These are phyloP conservation scores for Anastatus disparis DNA, from an alignment of 1,140 invertebrate genomes.

Conservation along the genomic window DNA sequence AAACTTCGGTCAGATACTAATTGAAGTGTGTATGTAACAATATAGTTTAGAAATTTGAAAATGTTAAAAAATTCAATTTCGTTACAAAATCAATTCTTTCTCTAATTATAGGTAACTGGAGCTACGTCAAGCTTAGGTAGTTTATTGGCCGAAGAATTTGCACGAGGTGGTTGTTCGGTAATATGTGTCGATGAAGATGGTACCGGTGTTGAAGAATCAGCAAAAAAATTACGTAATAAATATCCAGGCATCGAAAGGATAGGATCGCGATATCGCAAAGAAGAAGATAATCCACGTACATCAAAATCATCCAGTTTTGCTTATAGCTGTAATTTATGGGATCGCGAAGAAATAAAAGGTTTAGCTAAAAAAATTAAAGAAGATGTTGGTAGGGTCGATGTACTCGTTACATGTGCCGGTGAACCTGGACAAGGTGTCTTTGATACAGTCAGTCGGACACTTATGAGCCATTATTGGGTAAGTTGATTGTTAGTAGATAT, in stretches of 20 bases:
- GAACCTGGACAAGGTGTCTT: constrained; percentile 50
- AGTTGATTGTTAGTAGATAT: constrained; percentile 47
- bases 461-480: constrained; percentile 65
- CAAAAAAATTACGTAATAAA: constrained; percentile 38
- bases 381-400: constrained; percentile 59
- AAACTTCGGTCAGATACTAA: no score
- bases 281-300: constrained; percentile 20
- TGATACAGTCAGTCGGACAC: constrained; percentile 52
- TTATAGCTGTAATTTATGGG: constrained; percentile 56
- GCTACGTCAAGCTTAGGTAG: constrained; percentile 56
- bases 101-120: constrained; percentile 64
- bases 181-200: constrained; percentile 57
- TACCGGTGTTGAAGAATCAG: constrained; percentile 46
- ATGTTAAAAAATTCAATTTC: no score
- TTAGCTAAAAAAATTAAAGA: constrained; percentile 54
- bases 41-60: no score
- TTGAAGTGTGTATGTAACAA: no score
- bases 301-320: constrained; percentile 35
- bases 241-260: constrained; percentile 44
- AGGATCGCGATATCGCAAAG: constrained; percentile 42
- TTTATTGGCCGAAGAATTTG: constrained; percentile 58
- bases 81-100: no score
- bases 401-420: constrained; percentile 60
- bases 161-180: constrained; percentile 56
- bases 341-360: constrained; percentile 49